Base-by-base conservation (phyloP, 2,113 vertebrate species). In the Saguinus midas region DNA sequence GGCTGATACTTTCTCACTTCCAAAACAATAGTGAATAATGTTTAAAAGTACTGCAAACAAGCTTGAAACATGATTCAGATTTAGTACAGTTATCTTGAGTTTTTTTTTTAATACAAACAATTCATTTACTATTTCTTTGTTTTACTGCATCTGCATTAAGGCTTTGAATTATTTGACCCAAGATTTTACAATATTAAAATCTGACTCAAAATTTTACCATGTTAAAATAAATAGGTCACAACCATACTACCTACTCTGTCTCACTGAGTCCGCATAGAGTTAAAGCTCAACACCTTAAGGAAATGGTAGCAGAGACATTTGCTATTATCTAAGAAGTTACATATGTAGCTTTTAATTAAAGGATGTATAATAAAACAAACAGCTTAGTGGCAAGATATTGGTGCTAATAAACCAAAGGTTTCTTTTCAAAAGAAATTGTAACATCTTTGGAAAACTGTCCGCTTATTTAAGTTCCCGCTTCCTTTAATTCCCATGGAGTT, bases 131-230 rank as follows among this genome's bases (percentile, higher is more conserved):
- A 94, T 96, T 98, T 97, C 97, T 98, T 98, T 97, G 80, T 95
- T 97, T 37, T 96, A 98, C 98, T 98, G 98, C 98, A 98, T 98
- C 98, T 98, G 98, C 97, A 98, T 99, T 99, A 99, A 99, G 99
- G 98, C 99, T 99, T 99, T 98, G 98, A 98, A 98, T 98, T 85
- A 94, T 97, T 97, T 97, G 98, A 98, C 98, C 98, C 98, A 98
- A 96, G 97, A 97, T 98, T 98, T 98, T 97, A 98, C 83, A 91
- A 70, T 93, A 48, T 95, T 96, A 96, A 96, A 96, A 96, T 83
- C 83, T 82, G 97, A 92, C 96, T 97, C 92, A 79, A n/a, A 72
- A 85, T 85, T 97, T 93, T 95, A 96, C 92, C 94, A 23, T 94
- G 97, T 96, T 97, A 98, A 98, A 98, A 97, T 1, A 0, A 97